Base-by-base conservation (phyloP, 2,888 invertebrate genomes). In the Zhuqinia jingwanae region DNA sequence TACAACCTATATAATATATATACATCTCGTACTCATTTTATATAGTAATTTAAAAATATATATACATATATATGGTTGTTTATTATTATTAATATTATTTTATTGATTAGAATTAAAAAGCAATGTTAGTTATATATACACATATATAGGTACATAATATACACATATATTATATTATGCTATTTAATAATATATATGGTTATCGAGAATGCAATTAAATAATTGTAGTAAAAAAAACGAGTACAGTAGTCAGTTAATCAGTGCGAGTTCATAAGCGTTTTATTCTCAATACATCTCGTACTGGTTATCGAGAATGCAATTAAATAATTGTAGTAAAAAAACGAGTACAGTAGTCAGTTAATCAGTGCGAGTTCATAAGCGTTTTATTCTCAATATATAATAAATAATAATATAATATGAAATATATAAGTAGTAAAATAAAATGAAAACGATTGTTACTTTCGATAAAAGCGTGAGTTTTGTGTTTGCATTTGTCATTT, bases 271-370 rank as follows among this genome's bases (percentile, higher is more conserved):
- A 58, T 63, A 65, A 65, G 60, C 45, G 30, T 78, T 60, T 56
- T 36, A 77, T 78, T 78, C 60, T 78, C 77, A 78, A n/a, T n/a
- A n/a, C n/a, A n/a, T n/a, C n/a, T n/a, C n/a, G n/a, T n/a, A n/a
- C n/a, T n/a, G 77, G 68, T 84, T 76, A 84, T 84, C 77, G 84
- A 84, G 84, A 84, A 84, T 84, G 84, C 84, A 84, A 84, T 84
- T 84, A 75, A 77, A 68, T 84, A 84, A 77, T 77, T 84, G 77
- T 84, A 75, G 76, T 63, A 68, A 63, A 56, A 68, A 27, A 77
- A 65, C 60, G 77, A 83, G 63, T 75, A 63, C 56, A 83, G 65
- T 65, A 76, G 83, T 83, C 77, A 77, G 60, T 77, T 77, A 42
- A 77, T 45, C 77, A 77, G 77, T 77, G 77, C 60, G 77, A 77